Percentiles rank a stretch among this genome's conserved stretches.
Conservation (phyloP, 1,140 invertebrate genomes). For the Rhysida immarginata region DNA sequence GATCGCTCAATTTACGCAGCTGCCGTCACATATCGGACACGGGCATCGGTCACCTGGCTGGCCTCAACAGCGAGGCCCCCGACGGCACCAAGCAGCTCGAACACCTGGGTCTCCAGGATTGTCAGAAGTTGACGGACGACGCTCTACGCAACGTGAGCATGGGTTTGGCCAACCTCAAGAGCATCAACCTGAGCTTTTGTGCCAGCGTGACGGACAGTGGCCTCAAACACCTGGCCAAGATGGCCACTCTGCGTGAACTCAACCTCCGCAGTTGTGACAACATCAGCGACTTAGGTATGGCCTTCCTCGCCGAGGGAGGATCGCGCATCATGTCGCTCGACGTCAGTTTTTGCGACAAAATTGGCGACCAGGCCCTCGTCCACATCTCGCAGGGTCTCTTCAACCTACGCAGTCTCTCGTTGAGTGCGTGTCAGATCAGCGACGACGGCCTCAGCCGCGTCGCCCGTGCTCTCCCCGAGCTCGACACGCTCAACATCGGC, state of each 20-base stretch:
- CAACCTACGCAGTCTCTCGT: slow-evolving; percentile 59
- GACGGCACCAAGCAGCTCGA: slow-evolving; percentile 57
- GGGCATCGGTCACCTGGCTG: slow-evolving; percentile 72
- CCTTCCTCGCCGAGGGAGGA: slow-evolving; percentile 73
- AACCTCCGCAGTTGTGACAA: slow-evolving; percentile 86
- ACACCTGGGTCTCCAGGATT: slow-evolving; percentile 78
- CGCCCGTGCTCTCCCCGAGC: slow-evolving; percentile 59
- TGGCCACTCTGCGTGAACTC: slow-evolving; percentile 65
- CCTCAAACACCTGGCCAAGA: slow-evolving; percentile 69
- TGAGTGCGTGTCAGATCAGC: slow-evolving; percentile 78
- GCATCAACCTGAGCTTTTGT: slow-evolving; percentile 85
- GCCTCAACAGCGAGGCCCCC: slow-evolving; percentile 45
- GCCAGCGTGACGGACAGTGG: slow-evolving; percentile 81
- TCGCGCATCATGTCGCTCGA: slow-evolving; percentile 62
- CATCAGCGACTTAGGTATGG: slow-evolving; percentile 78
- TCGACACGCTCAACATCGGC: slow-evolving; percentile 82
- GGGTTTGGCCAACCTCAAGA: slow-evolving; percentile 60
- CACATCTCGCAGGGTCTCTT: slow-evolving; percentile 78
- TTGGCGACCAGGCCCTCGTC: slow-evolving; percentile 70
- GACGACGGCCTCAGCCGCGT: slow-evolving; percentile 79
- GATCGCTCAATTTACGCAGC: slow-evolving; percentile 67
- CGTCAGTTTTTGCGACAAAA: slow-evolving; percentile 90
- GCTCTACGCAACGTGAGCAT: slow-evolving; percentile 64
- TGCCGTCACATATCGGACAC: slow-evolving; percentile 82
- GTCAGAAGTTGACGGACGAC: slow-evolving; percentile 81